Conservation (phyloP, 2,888 invertebrate species). For the Hemaris fuciformis region DNA sequence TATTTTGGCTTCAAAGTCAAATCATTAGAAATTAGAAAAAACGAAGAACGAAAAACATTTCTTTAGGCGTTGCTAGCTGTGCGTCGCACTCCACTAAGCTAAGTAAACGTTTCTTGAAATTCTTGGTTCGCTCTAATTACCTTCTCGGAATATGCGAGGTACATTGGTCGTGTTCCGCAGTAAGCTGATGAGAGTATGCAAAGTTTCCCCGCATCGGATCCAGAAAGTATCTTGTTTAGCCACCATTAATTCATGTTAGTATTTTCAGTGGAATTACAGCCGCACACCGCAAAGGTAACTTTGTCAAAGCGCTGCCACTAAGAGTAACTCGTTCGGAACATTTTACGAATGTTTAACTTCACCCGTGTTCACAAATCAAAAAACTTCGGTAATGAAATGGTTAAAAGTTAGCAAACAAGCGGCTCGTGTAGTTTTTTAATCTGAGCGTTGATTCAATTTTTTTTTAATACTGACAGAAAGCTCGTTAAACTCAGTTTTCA, state of each 20-base stretch:
- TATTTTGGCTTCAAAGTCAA: no score
- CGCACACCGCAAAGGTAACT: conserved; percentile 24
- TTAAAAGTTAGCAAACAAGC: conserved; percentile 18
- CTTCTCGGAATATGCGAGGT: no score
- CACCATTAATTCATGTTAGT: conserved; percentile 17
- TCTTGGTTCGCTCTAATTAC: background rate
- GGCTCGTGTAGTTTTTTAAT: conserved; percentile 2
- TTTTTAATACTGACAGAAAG: background rate
- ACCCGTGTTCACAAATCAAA: conserved; percentile 25
- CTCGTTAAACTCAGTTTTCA: background rate
- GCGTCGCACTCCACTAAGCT: no score
- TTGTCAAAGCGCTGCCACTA: conserved; percentile 25
- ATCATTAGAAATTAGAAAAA: no score
- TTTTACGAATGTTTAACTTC: conserved; percentile 21
- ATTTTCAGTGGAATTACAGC: conserved; percentile 19
- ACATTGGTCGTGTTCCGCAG: no score
- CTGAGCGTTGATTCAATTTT: background rate
- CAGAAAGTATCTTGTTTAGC: background rate
- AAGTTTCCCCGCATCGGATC: background rate
- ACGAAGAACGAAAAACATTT: no score
- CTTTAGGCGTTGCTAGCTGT: no score
- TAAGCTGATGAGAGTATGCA: background rate
- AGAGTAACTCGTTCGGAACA: background rate
- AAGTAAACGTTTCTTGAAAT: no score
- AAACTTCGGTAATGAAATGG: conserved; percentile 20